Percentiles rank a stretch among this genome's conserved stretches.
These are phyloP conservation scores for Centrocercus urophasianus DNA, from an alignment of 2,113 vertebrate genomes.

Conservation along the genomic window DNA sequence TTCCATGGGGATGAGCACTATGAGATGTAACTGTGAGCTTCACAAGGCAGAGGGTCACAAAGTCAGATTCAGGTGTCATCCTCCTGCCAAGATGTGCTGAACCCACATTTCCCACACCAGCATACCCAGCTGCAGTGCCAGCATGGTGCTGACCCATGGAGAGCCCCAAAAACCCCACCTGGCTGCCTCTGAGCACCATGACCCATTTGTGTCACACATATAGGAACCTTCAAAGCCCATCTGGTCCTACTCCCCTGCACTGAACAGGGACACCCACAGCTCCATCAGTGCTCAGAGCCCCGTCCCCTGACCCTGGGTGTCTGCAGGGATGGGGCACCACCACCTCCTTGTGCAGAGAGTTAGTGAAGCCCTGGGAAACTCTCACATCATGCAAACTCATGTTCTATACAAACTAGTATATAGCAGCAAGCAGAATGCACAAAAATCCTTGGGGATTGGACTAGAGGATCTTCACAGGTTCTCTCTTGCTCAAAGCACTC, in stretches of 20 bases:
- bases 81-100: not conserved
- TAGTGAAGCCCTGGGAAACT: not conserved
- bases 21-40: not conserved
- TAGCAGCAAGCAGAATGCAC: accelerated
- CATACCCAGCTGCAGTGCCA: not conserved
- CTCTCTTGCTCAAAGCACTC: not conserved
- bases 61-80: not conserved
- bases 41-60: not conserved
- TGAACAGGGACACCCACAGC: too few species aligned
- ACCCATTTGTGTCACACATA: not conserved
- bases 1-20: not conserved
- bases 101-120: not conserved
- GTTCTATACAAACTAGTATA: too few species aligned
- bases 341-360: not conserved
- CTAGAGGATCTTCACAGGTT: not conserved
- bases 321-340: too few species aligned
- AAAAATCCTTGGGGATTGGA: not conserved
- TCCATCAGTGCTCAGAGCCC: too few species aligned
- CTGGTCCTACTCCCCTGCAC: too few species aligned
- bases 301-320: too few species aligned
- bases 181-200: not conserved
- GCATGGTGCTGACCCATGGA: not conserved
- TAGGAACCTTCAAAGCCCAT: too few species aligned
- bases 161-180: not conserved
- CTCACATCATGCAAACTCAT: not conserved